A percentile compares a stretch with the other conserved stretches of the same genome.
Evolutionary conservation across 2,888 invertebrate species (phyloP).

Genomic region (Lacanobia oleracea): DNA sequence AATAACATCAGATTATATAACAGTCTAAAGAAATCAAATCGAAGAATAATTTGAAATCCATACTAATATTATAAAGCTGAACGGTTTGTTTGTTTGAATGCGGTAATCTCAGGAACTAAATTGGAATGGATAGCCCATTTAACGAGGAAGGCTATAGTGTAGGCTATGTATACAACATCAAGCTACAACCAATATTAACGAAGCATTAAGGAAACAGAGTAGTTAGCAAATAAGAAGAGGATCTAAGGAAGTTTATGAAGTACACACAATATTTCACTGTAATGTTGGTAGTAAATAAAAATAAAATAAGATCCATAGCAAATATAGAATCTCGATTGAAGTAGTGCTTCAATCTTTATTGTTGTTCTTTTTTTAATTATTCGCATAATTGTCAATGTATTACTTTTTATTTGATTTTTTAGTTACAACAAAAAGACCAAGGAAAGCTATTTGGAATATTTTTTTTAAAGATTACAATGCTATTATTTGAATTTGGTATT

Average conservation of each 20-base stretch:
- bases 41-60: not conserved
- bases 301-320: conserved; percentile 46
- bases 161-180: too few relatives aligned
- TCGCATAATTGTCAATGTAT: not conserved
- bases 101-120: too few relatives aligned
- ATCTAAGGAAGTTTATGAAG: not conserved
- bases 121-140: too few relatives aligned
- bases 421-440: not conserved
- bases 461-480: not conserved
- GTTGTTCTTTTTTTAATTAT: not conserved
- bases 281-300: not conserved
- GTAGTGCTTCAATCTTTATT: conserved; percentile 34
- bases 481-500: too few relatives aligned
- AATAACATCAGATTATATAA: not conserved
- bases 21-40: not conserved
- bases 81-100: too few relatives aligned
- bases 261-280: not conserved
- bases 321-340: not conserved
- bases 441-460: conserved; percentile 1
- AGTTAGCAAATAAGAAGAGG: too few relatives aligned
- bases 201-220: too few relatives aligned
- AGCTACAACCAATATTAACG: too few relatives aligned
- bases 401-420: not conserved
- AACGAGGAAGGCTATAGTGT: too few relatives aligned
- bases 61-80: too few relatives aligned